Evolutionary conservation across 2,888 invertebrate species (phyloP).

Genomic region (Lasioglossum figueresi): DNA sequence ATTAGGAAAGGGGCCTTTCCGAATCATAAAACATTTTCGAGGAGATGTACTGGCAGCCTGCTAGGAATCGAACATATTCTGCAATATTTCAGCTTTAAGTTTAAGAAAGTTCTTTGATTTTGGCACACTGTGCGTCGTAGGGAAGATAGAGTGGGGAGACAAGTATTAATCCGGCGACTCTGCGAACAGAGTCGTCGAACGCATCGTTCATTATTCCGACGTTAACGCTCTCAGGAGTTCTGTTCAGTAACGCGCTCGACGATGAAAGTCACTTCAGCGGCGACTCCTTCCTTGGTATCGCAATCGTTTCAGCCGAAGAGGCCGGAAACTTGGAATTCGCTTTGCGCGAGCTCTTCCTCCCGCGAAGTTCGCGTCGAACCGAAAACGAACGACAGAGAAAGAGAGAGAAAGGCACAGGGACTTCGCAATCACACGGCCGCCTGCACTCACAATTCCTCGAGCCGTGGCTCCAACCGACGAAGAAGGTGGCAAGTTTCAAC

Average conservation of each 20-base stretch:
- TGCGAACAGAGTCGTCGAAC: not conserved
- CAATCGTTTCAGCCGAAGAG: not conserved
- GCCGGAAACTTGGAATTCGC: conserved; percentile 6
- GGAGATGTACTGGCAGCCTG: too few relatives aligned
- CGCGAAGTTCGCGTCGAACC: not conserved
- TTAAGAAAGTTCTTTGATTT: too few relatives aligned
- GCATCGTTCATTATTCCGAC: not conserved
- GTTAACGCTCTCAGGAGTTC: not conserved
- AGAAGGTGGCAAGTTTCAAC: conserved; percentile 2
- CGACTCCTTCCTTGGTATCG: not conserved
- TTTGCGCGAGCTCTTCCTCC: not conserved
- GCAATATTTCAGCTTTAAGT: too few relatives aligned
- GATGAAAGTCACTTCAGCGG: conserved; percentile 4
- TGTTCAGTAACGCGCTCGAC: not conserved
- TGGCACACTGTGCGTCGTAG: too few relatives aligned
- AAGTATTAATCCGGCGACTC: too few relatives aligned
- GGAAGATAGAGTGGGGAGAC: too few relatives aligned
- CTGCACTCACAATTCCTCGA: conserved; percentile 65
- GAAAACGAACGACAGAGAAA: not conserved
- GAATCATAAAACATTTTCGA: too few relatives aligned
- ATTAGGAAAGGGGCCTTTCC: too few relatives aligned
- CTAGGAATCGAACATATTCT: too few relatives aligned
- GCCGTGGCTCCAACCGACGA: not conserved
- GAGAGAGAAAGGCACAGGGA: conserved; percentile 8
- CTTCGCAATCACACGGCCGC: conserved; percentile 65